Evolutionary conservation across 2,888 invertebrate species (phyloP).

Genomic region (Melangyna quadrimaculata): DNA sequence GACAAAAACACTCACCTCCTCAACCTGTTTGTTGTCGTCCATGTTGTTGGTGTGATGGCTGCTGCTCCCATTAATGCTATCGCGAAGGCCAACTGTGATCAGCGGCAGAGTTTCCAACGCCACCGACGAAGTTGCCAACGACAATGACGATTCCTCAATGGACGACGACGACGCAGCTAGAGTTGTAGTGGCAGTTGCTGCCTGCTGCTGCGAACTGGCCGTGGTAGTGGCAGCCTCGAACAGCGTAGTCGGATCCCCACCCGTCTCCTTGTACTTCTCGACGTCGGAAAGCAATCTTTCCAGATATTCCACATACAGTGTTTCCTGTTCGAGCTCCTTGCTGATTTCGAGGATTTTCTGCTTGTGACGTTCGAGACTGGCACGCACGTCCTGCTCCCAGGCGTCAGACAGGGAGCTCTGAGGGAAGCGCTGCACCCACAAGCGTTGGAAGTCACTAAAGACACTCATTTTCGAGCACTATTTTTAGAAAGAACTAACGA

Average conservation of each 20-base stretch:
- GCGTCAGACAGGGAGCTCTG: constrained; percentile 94
- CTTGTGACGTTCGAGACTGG: constrained; percentile 94
- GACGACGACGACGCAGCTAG: constrained; percentile 48
- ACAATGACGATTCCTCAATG: constrained; percentile 55
- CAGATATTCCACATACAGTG: constrained; percentile 94
- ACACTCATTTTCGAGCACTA: constrained; percentile 86
- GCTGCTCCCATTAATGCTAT: constrained; percentile 65
- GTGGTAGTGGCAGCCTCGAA: constrained; percentile 79
- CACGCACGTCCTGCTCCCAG: constrained; percentile 96
- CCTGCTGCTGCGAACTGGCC: constrained; percentile 61
- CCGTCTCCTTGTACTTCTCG: constrained; percentile 87
- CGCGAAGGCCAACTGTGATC: constrained; percentile 68
- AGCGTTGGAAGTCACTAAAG: constrained; percentile 94
- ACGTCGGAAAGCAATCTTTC: constrained; percentile 92
- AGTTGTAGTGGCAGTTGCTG: constrained; percentile 58
- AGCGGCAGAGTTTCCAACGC: constrained; percentile 46
- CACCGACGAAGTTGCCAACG: constrained; percentile 5
- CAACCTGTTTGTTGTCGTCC: constrained; percentile 73
- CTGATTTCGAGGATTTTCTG: constrained; percentile 90
- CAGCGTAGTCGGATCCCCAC: constrained; percentile 80
- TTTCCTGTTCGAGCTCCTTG: constrained; percentile 94
- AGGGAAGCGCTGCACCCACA: constrained; percentile 95
- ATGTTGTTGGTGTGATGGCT: constrained; percentile 51
- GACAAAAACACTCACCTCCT: constrained; percentile 72
- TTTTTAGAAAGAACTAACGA: constrained; percentile 62